Evolutionary conservation across 1,140 invertebrate genomes (phyloP).

Genomic region (Drosophila saltans): DNA sequence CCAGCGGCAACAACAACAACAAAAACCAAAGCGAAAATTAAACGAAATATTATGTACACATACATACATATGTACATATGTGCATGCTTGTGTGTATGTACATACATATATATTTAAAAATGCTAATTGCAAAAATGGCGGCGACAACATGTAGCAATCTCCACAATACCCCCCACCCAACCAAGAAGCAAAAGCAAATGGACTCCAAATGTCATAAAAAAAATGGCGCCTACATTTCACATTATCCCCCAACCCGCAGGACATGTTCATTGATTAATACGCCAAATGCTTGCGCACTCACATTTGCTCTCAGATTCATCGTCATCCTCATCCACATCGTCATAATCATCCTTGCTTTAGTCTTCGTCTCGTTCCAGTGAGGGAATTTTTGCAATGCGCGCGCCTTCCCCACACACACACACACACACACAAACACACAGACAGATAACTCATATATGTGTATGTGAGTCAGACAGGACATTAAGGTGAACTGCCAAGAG

Average conservation of each 20-base stretch:
- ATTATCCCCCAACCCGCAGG: slow-evolving; percentile 50
- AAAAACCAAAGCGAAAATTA: slow-evolving; percentile 51
- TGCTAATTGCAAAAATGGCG: slow-evolving; percentile 68
- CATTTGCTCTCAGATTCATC: slow-evolving; percentile 58
- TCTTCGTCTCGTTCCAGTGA: slow-evolving; percentile 47
- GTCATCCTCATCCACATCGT: slow-evolving; percentile 17
- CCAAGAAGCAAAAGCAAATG: slow-evolving; percentile 39
- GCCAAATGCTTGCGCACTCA: slow-evolving; percentile 56
- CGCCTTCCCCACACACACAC: slow-evolving; percentile 15
- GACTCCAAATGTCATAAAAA: slow-evolving; percentile 46
- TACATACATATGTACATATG: slow-evolving; percentile 12
- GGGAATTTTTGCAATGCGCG: slow-evolving; percentile 42
- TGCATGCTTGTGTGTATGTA: slow-evolving; percentile 19
- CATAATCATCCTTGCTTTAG: slow-evolving; percentile 26
- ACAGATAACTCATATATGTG: slow-evolving; percentile 10
- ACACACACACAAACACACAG: slow-evolving; percentile 31
- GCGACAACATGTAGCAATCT: slow-evolving; percentile 26
- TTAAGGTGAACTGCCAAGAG: slow-evolving; percentile 18
- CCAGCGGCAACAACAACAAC: slow-evolving; percentile 35
- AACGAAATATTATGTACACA: slow-evolving; percentile 26
- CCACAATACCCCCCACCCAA: slow-evolving; percentile 3
- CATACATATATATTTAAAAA: slow-evolving; percentile 51
- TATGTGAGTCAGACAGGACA: slow-evolving; percentile 10
- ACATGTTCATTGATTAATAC: slow-evolving; percentile 78
- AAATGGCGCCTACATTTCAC: slow-evolving; percentile 16